Evolutionary conservation across 2,797 vertebrate species (phyloP).

Genomic region (Momotus momota): DNA sequence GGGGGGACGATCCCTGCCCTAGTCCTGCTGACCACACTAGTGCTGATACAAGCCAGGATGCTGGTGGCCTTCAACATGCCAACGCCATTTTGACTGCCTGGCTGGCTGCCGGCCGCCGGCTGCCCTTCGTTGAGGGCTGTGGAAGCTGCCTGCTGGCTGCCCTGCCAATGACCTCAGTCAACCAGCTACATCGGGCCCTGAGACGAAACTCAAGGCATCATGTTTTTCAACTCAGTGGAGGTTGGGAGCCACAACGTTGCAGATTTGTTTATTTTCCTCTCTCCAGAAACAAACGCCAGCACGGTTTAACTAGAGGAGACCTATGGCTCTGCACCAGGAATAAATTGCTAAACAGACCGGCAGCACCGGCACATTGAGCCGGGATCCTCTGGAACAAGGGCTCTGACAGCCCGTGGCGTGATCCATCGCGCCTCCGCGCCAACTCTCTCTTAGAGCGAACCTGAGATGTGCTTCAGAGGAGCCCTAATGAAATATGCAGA

Average conservation of each 20-base stretch:
- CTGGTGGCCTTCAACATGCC: too few species aligned
- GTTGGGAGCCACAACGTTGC: accelerated
- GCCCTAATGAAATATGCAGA: constrained; percentile 4
- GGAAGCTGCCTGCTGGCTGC: neutral
- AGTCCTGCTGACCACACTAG: too few species aligned
- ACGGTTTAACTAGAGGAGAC: neutral
- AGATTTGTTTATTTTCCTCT: neutral
- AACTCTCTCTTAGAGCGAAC: neutral
- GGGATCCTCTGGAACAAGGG: neutral
- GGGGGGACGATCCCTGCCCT: too few species aligned
- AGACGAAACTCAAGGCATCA: accelerated
- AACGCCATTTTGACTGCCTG: accelerated
- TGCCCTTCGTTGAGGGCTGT: neutral
- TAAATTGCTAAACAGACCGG: neutral
- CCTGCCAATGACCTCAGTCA: neutral
- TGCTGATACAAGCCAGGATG: too few species aligned
- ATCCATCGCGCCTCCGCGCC: accelerated
- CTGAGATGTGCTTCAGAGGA: accelerated
- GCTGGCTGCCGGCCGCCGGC: neutral
- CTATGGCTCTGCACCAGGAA: neutral
- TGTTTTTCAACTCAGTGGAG: accelerated
- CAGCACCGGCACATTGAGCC: neutral
- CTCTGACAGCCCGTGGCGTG: neutral
- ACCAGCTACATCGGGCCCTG: neutral
- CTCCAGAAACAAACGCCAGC: neutral